Percentiles rank a stretch among this genome's conserved stretches.
Conservation (phyloP, 2,797 vertebrate genomes). For the Mallotus villosus region DNA sequence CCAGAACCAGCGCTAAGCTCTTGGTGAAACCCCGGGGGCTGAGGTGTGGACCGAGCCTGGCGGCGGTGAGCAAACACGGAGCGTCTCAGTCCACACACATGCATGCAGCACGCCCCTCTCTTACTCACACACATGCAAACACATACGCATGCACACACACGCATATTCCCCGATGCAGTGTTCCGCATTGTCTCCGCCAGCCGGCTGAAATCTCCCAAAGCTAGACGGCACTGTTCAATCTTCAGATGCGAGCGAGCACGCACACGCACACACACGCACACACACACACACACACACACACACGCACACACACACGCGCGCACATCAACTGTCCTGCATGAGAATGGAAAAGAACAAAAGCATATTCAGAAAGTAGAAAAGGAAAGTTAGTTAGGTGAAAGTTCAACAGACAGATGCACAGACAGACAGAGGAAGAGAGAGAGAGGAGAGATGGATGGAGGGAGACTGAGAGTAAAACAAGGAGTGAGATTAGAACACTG, state of each 20-base stretch:
- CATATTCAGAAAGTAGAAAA: neutral
- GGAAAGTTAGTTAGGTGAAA: neutral
- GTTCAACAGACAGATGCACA: neutral
- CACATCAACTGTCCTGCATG: too few species aligned
- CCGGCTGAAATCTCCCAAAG: neutral
- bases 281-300: too few species aligned
- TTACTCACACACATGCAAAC: neutral
- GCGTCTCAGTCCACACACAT: constrained; percentile 29
- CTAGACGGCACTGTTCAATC: neutral
- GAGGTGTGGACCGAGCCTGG: constrained; percentile 37
- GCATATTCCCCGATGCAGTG: neutral
- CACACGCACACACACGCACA: too few species aligned
- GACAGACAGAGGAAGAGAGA: neutral
- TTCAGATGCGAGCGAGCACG: neutral
- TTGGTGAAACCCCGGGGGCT: constrained; percentile 30
- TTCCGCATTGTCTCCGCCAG: neutral
- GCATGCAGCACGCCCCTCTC: neutral
- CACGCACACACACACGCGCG: too few species aligned
- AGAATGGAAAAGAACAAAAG: too few species aligned
- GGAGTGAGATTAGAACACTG: too few species aligned
- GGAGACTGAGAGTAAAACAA: too few species aligned
- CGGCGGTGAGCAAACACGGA: constrained; percentile 56
- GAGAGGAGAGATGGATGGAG: neutral
- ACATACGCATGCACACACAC: neutral
- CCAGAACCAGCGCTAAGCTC: constrained; percentile 24